Base-by-base conservation (phyloP, 2,113 vertebrate genomes). In the Salvelinus alpinus region DNA sequence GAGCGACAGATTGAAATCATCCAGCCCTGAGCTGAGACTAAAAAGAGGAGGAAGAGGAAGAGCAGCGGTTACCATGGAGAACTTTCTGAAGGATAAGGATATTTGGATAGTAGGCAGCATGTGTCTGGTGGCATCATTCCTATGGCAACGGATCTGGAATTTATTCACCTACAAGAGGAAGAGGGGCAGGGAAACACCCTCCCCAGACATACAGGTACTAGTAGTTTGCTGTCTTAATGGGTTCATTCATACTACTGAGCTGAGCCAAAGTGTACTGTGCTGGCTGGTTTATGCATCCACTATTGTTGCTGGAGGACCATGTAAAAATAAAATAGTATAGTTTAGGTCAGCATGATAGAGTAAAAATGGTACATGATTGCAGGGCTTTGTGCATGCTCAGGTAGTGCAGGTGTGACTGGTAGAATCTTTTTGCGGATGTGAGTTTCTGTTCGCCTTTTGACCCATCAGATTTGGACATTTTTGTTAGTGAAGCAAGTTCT, bases 101-200 rank as follows among this genome's bases (percentile, higher is more conserved):
- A 9, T 95, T 64, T 97, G 96, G 96, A 94, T 98, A 64, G 86
- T 95, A 85, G 94, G 91, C 66, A 94, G 95, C n/a, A 89, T 97
- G 78, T 97, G 95, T 83, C 84, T 96, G 73, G 92, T 96, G 80
- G 95, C 93, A 18, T 94, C 94, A 0, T 90, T 96, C 80, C 88
- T 97, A 54, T 97, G 96, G 96, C 88, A 87, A 20, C 85, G 90
- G 34, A 68, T 97, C 77, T 94, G 94, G 95, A 95, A 90, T 74
- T 77, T 93, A 78, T 89, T 95, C 82, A 91, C 89, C 16, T 64
- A 74, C 71, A 92, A 93, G 89, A 93, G 91, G 86, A 92, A 44
- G 38, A 44, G 38, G 51, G 51, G 16, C 16, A 86, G 86, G 84
- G 88, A 81, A 20, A 25, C 89, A 34, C 62, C 82, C n/a, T 73